Conservation (phyloP, 2,888 invertebrate genomes). For the Brachylomia viminalis region DNA sequence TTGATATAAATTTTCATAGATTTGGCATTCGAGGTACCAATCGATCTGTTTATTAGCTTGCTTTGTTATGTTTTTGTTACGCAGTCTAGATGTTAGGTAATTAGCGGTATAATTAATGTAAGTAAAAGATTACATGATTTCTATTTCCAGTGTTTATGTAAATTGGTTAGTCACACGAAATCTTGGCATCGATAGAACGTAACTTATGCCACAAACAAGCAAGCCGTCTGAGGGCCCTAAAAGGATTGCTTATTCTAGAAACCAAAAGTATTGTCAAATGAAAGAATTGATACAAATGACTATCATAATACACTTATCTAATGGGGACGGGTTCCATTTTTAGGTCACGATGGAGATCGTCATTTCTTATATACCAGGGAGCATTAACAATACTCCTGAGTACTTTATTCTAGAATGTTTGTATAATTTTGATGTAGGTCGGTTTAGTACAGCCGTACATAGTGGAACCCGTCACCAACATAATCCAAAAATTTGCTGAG, state of each 20-base stretch:
- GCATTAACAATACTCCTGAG: no score
- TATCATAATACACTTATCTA: background rate
- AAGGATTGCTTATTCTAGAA: slow-evolving; percentile 1
- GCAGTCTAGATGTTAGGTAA: slow-evolving; percentile 19
- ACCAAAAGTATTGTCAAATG: no score
- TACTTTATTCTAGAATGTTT: no score
- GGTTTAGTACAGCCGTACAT: no score
- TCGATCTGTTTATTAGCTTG: slow-evolving; percentile 37
- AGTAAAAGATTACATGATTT: slow-evolving; percentile 2
- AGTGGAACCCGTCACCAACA: no score
- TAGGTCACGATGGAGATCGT: no score
- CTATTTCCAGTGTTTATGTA: background rate
- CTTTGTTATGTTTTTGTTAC: slow-evolving; percentile 19
- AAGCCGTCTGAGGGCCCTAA: background rate
- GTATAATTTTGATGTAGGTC: no score
- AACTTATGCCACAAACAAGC: background rate
- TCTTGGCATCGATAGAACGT: slow-evolving; percentile 11
- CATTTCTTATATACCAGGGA: no score
- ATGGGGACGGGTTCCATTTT: no score
- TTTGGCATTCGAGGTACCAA: slow-evolving; percentile 48
- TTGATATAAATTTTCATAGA: slow-evolving; percentile 61
- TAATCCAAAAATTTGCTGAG: no score
- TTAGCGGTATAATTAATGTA: slow-evolving; percentile 10
- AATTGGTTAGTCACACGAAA: slow-evolving; percentile 10
- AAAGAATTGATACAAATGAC: background rate